Percentiles rank a stretch among this genome's conserved stretches.
Conservation (phyloP, 2,888 invertebrate genomes). For the Sceliomorpha sp. region DNA sequence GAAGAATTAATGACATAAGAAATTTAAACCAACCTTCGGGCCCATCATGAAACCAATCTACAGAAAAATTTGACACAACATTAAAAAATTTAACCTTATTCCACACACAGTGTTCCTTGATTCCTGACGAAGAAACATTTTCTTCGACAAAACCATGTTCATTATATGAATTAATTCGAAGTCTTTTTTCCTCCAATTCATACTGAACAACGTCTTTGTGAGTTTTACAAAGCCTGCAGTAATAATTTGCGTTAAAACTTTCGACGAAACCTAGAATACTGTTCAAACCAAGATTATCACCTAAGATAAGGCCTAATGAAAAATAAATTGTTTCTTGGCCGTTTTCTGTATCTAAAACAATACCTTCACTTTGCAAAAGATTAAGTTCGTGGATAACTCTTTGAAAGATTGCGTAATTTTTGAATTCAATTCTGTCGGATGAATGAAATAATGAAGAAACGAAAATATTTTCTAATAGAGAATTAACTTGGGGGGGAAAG, state of each 20-base stretch:
- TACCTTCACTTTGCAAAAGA: slow-evolving; percentile 29
- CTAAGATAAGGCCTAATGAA: slow-evolving; percentile 44
- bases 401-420: slow-evolving; percentile 28
- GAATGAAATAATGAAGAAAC: slow-evolving; percentile 23
- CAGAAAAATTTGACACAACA: slow-evolving; percentile 4
- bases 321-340: slow-evolving; percentile 48
- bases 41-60: slow-evolving; percentile 23
- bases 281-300: too few relatives aligned
- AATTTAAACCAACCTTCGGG: slow-evolving; percentile 25
- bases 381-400: slow-evolving; percentile 39
- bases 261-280: slow-evolving; percentile 53
- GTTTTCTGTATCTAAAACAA: too few relatives aligned
- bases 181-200: slow-evolving; percentile 11
- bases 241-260: slow-evolving; percentile 46
- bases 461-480: slow-evolving; percentile 33
- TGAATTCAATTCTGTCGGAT: slow-evolving; percentile 16
- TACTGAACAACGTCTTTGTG: slow-evolving; percentile 18
- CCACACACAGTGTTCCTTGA: slow-evolving; percentile 13
- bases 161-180: too few relatives aligned
- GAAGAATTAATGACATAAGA: slow-evolving; percentile 3
- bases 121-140: too few relatives aligned
- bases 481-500: slow-evolving; percentile 24
- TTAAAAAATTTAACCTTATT: slow-evolving; percentile 8
- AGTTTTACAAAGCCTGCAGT: slow-evolving; percentile 41
- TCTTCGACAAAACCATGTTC: too few relatives aligned